Percentiles rank a stretch among this genome's conserved stretches.
These are phyloP conservation scores for Micrasema minimum DNA, from an alignment of 1,140 invertebrate genomes.

Conservation along the genomic window DNA sequence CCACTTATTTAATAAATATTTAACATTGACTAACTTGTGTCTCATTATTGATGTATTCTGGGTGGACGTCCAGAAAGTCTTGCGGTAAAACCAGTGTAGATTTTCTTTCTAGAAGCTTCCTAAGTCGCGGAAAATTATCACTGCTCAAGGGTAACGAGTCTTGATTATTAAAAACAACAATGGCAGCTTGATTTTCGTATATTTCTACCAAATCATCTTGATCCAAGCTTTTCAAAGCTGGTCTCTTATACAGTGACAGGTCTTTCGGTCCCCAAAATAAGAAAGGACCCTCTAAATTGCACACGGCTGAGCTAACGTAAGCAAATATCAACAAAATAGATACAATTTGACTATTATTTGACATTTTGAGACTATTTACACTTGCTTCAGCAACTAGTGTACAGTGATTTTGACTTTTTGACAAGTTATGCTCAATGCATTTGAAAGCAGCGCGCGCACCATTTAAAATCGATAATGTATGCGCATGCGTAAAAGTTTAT, in stretches of 20 bases:
- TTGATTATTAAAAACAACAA: conserved; percentile 66
- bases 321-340: no score
- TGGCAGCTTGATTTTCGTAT: conserved; percentile 61
- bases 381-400: no score
- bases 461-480: no score
- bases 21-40: conserved; percentile 58
- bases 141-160: conserved; percentile 61
- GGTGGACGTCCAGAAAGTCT: conserved; percentile 66
- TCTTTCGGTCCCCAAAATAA: conserved; percentile 68
- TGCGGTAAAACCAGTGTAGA: conserved; percentile 65
- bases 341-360: no score
- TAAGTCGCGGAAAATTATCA: conserved; percentile 61
- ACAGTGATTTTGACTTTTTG: no score
- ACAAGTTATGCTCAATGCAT: no score
- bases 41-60: conserved; percentile 67
- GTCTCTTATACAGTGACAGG: conserved; percentile 60
- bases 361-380: no score
- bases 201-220: conserved; percentile 64
- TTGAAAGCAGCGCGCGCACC: no score
- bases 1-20: conserved; percentile 26
- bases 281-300: conserved; percentile 67
- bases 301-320: no score
- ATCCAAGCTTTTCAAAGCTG: conserved; percentile 63
- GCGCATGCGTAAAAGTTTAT: no score
- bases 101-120: conserved; percentile 64